phyloP scores from a whole-genome alignment of 92 coral and sea anemone genomes.

The Zoanthus sociatus region DNA sequence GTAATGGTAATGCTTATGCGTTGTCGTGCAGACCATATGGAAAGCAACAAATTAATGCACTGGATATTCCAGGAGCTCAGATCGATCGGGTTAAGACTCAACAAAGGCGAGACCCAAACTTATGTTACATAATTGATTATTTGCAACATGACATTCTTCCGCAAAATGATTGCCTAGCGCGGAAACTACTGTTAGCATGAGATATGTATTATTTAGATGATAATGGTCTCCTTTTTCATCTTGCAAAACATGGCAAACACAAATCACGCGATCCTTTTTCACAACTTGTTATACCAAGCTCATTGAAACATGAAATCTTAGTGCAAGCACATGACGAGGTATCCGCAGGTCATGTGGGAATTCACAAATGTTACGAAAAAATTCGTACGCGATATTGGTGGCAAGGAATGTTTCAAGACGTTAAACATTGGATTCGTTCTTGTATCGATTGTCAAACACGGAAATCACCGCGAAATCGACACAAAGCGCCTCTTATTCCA shows the following conservation, averaged over 20 bases:
- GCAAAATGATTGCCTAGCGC: constrained; percentile 12
- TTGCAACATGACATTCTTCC: constrained; percentile 57
- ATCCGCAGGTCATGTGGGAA: constrained; percentile 69
- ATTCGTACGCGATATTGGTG: constrained; percentile 59
- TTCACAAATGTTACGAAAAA: constrained; percentile 66
- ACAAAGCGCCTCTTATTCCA: constrained; percentile 24
- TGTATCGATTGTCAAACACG: constrained; percentile 28
- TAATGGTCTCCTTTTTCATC: constrained; percentile 36
- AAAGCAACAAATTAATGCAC: background rate
- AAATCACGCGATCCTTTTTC: constrained; percentile 13
- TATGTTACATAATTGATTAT: constrained; percentile 44
- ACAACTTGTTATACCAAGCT: constrained; percentile 58
- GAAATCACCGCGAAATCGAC: constrained; percentile 12
- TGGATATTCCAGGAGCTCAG: constrained; percentile 48
- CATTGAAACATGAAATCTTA: constrained; percentile 58
- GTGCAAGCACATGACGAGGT: constrained; percentile 65
- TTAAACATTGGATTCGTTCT: constrained; percentile 34
- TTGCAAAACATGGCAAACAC: background rate
- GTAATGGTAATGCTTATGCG: constrained; percentile 16
- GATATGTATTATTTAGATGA: constrained; percentile 52
- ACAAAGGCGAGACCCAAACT: constrained; percentile 50
- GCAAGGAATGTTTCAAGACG: constrained; percentile 70
- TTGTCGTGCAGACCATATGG: constrained; percentile 14
- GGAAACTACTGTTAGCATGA: constrained; percentile 19
- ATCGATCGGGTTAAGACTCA: background rate